Percentiles rank a stretch among this genome's conserved stretches.
These are phyloP conservation scores for Chloroclystis v-ata DNA, from an alignment of 2,888 invertebrate genomes.

Conservation along the genomic window DNA sequence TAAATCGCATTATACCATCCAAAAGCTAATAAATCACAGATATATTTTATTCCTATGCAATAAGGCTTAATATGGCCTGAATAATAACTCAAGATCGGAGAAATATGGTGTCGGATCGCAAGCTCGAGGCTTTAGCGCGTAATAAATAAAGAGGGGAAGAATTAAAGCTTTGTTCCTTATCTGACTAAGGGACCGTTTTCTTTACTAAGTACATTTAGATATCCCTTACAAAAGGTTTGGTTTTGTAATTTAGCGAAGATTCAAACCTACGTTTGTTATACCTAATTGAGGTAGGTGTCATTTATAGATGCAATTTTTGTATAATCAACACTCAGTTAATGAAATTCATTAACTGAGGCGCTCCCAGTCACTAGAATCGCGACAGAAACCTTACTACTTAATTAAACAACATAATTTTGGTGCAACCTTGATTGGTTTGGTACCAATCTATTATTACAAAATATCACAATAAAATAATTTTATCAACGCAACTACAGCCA, in stretches of 20 bases:
- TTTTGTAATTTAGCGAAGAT: not conserved
- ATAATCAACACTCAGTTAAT: too few relatives aligned
- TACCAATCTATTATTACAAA: too few relatives aligned
- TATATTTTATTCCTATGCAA: constrained; percentile 12
- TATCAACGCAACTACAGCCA: too few relatives aligned
- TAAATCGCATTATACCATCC: constrained; percentile 18
- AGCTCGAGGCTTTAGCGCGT: constrained; percentile 65
- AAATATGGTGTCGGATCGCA: constrained; percentile 34
- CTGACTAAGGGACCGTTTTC: constrained; percentile 57
- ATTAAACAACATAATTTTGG: too few relatives aligned
- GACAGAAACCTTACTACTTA: too few relatives aligned
- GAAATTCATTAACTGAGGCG: too few relatives aligned
- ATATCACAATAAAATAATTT: too few relatives aligned
- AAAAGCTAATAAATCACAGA: constrained; percentile 14
- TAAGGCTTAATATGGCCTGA: constrained; percentile 15
- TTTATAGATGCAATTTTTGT: too few relatives aligned
- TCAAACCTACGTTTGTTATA: too few relatives aligned
- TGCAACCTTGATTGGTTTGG: too few relatives aligned
- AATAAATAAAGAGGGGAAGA: constrained; percentile 66
- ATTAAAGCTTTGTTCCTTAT: constrained; percentile 53
- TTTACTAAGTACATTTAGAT: constrained; percentile 14
- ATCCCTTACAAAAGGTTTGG: not conserved
- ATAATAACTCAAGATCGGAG: constrained; percentile 16
- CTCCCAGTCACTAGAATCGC: too few relatives aligned
- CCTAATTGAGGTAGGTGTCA: too few relatives aligned